Percentiles rank a stretch among this genome's conserved stretches.
Evolutionary conservation across 1,140 invertebrate genomes (phyloP).

Genomic region (Heliconius hermathena): DNA sequence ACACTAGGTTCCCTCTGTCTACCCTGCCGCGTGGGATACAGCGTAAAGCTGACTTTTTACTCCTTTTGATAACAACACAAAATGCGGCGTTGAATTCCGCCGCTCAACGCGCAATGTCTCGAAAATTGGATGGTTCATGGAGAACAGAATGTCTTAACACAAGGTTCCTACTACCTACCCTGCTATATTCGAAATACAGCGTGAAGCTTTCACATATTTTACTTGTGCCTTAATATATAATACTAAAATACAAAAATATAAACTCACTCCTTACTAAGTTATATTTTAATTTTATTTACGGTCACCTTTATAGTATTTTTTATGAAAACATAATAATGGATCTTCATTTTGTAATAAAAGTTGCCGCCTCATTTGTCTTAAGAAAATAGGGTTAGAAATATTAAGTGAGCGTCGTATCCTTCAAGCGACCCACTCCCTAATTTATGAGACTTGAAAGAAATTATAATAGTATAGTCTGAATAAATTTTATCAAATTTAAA

Average conservation of each 20-base stretch:
- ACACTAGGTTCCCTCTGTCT: too few relatives aligned
- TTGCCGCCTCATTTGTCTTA: slow-evolving; percentile 48
- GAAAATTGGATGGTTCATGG: too few relatives aligned
- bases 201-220: too few relatives aligned
- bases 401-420: slow-evolving; percentile 8
- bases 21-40: too few relatives aligned
- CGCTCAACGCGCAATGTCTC: too few relatives aligned
- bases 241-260: neutral
- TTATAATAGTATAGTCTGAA: neutral
- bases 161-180: too few relatives aligned
- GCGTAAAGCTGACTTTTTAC: too few relatives aligned
- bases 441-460: neutral
- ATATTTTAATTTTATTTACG: neutral
- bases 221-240: neutral
- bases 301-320: neutral
- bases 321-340: slow-evolving; percentile 6
- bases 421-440: neutral
- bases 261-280: neutral
- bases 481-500: neutral
- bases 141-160: too few relatives aligned
- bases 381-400: slow-evolving; percentile 43
- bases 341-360: slow-evolving; percentile 15
- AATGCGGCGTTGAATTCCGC: too few relatives aligned
- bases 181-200: too few relatives aligned
- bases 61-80: too few relatives aligned